Base-by-base conservation (phyloP, 2,797 vertebrate genomes). In the Muraenolepis orangiensis region DNA sequence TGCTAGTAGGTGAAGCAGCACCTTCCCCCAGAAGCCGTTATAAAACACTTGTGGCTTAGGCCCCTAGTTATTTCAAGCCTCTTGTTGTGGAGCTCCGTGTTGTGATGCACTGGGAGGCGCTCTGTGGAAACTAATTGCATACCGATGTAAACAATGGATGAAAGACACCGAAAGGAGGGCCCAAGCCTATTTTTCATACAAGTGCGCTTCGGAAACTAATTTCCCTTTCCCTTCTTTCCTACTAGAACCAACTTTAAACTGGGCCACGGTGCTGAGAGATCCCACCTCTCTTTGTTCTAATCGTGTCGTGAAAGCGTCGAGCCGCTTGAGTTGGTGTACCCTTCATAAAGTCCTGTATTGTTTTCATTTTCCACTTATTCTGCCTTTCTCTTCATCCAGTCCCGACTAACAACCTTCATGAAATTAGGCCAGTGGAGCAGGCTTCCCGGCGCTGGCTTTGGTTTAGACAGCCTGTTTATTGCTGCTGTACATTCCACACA, bases 311-410 rank as follows among this genome's bases (percentile, higher is more conserved):
- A 36, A 51, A 13, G 12, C 2, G 3, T 23, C 16, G 16, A 64
- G 57, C 8, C 57, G 28, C 26, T 5, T 13, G 23, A 66, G 64
- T 28, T 26, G 29, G 10, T 66, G 18, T 67, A 20, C 34, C 69
- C 69, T 36, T 40, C 69, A 70, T 70, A 70, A 69, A 61, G 73
- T 29, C 23, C n/a, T 36, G 69, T 67, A 42, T 71, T 75, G 29
- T 71, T 26, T 23, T 75, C 20, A 70, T 51, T 57, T 26, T 26
- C 23, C 0, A 38, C n/a, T 57, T 57, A 57, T 57, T 57, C 51
- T n/a, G 40, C 40, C 36, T 5, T 38, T 57, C 64, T 66, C 26
- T 30, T 30, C 64, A 30, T 12, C 8, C 61, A 66, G n/a, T 66
- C 12, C 23, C 28, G 10, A 28, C 23, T 66, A 66, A 30, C 28